phyloP scores from a whole-genome alignment of 2,113 vertebrate species.

The Callionymus lyra region DNA sequence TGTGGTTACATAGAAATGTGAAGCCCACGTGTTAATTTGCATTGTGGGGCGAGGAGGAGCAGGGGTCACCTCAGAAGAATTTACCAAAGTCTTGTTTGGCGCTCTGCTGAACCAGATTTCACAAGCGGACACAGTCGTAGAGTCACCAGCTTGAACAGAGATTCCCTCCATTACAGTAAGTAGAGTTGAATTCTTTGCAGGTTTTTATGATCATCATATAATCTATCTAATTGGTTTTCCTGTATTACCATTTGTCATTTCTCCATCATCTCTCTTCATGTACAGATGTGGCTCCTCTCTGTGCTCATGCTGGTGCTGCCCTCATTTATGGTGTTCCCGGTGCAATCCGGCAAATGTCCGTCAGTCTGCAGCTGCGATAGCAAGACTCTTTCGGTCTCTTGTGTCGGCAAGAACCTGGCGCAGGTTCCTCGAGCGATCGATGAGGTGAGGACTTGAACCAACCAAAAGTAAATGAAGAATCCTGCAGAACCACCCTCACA shows the following conservation, averaged over 20 bases:
- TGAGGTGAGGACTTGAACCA: slow-evolving; percentile 69
- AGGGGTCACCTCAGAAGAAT: slow-evolving; percentile 54
- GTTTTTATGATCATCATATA: neutral
- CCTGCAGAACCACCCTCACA: too few species aligned
- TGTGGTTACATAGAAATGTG: slow-evolving; percentile 33
- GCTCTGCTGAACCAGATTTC: too few species aligned
- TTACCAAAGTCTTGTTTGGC: slow-evolving; percentile 36
- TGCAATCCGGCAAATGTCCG: slow-evolving; percentile 64
- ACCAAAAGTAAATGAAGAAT: too few species aligned
- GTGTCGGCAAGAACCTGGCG: slow-evolving; percentile 73
- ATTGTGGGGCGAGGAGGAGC: slow-evolving; percentile 14
- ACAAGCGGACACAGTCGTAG: too few species aligned
- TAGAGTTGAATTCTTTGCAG: neutral
- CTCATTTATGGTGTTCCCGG: neutral
- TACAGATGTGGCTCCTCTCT: slow-evolving; percentile 35
- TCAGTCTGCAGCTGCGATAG: slow-evolving; percentile 74
- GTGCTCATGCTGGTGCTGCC: slow-evolving; percentile 13
- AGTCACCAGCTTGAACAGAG: too few species aligned
- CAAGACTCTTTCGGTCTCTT: slow-evolving; percentile 63
- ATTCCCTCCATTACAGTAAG: too few species aligned
- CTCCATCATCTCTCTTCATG: neutral
- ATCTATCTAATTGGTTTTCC: neutral
- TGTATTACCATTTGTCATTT: neutral
- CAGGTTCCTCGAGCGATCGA: slow-evolving; percentile 68
- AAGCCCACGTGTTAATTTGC: slow-evolving; percentile 56